Conservation (phyloP, 1,140 invertebrate species). For the Lepidurus apus region DNA sequence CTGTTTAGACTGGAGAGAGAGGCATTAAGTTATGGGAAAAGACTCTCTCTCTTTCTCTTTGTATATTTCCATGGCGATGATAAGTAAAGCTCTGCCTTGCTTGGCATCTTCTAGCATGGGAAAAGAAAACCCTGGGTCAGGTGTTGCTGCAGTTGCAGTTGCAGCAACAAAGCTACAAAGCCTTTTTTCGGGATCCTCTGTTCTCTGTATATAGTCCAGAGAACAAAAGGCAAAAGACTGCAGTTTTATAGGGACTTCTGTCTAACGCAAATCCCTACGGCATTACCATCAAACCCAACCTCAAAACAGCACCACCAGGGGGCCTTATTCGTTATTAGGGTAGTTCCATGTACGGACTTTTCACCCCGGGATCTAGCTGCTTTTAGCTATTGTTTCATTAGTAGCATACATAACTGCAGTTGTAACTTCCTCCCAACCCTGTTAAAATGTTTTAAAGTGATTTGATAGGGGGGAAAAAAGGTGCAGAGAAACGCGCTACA, state of each 20-base stretch:
- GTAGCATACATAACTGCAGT: background rate
- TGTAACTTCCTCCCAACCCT: background rate
- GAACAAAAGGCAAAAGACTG: background rate
- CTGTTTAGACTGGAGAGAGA: background rate
- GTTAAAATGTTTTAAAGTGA: background rate
- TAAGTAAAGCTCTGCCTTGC: background rate
- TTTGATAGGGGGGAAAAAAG: background rate
- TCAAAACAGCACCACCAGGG: too few species aligned
- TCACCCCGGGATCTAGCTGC: background rate
- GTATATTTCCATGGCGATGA: background rate
- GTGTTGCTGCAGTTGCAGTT: background rate
- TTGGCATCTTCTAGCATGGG: background rate
- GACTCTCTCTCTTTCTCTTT: background rate
- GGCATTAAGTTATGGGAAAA: background rate
- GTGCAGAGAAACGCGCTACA: background rate
- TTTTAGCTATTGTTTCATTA: background rate
- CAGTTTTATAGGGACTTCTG: background rate
- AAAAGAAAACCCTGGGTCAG: conserved; percentile 18
- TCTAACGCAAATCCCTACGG: background rate
- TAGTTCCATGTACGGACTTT: background rate
- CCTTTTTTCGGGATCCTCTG: background rate
- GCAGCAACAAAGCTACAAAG: conserved; percentile 10
- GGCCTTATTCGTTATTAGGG: too few species aligned
- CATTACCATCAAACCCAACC: background rate
- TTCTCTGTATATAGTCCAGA: background rate